A percentile compares a stretch with the other conserved stretches of the same genome.
phyloP scores from a whole-genome alignment of 2,113 vertebrate genomes.

The Albula goreensis region DNA sequence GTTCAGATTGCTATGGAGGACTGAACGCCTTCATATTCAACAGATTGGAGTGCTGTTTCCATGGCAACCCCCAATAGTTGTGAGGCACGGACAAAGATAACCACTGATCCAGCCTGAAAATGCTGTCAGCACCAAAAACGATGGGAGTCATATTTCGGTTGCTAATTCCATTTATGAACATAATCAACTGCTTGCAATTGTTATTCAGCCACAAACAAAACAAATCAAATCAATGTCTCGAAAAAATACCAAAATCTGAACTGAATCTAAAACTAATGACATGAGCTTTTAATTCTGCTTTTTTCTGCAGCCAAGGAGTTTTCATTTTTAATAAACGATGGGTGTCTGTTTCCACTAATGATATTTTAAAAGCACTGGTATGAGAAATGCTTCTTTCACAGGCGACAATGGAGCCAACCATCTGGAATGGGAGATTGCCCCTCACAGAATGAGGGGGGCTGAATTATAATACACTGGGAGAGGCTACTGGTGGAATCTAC shows the following conservation, averaged over 20 bases:
- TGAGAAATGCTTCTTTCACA: slow-evolving; percentile 32
- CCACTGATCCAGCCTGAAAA: background rate
- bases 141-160: background rate
- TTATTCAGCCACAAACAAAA: too few species aligned
- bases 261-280: too few species aligned
- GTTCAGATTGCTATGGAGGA: slow-evolving; percentile 32
- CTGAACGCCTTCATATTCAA: slow-evolving; percentile 41
- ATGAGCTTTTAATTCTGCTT: too few species aligned
- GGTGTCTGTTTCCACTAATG: background rate
- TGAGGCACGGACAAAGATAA: slow-evolving; percentile 59
- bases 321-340: slow-evolving; percentile 19
- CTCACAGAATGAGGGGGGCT: slow-evolving; percentile 13
- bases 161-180: background rate
- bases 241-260: too few species aligned
- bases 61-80: slow-evolving; percentile 60
- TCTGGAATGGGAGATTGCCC: slow-evolving; percentile 41
- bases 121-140: background rate
- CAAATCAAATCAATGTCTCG: too few species aligned
- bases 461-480: slow-evolving; percentile 23
- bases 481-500: background rate
- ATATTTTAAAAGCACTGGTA: slow-evolving; percentile 22
- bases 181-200: background rate
- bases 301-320: background rate
- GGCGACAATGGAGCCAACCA: slow-evolving; percentile 37
- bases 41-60: slow-evolving; percentile 55